These are phyloP conservation scores for Trissoscelio sp. DNA, from an alignment of 2,888 invertebrate genomes.

Conservation along the genomic window DNA sequence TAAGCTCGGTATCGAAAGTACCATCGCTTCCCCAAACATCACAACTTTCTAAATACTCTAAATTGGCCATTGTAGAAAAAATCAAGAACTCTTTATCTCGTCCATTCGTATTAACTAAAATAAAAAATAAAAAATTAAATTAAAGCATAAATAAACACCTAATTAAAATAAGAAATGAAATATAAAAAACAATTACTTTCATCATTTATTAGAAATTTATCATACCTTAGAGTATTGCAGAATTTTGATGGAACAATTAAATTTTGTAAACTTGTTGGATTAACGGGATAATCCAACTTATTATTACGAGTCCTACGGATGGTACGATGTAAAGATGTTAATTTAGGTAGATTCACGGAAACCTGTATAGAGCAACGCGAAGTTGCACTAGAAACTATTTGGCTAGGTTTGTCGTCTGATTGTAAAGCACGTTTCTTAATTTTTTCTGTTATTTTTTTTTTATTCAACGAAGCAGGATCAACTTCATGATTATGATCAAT, in stretches of 20 bases:
- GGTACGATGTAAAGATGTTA: neutral
- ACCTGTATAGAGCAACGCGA: neutral
- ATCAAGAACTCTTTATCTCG: neutral
- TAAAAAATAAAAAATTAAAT: too few relatives aligned
- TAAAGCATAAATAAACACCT: neutral
- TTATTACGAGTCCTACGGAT: neutral
- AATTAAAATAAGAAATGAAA: neutral
- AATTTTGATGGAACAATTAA: neutral
- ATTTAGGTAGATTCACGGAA: neutral
- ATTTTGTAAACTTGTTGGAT: neutral
- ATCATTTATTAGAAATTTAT: constrained; percentile 9
- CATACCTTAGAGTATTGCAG: neutral
- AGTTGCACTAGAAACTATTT: constrained; percentile 5
- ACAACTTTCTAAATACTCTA: neutral
- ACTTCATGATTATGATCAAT: constrained; percentile 6
- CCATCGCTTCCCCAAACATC: neutral
- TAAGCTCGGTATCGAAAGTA: constrained; percentile 6
- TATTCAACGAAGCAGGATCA: neutral
- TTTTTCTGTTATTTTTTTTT: neutral
- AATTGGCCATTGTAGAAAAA: neutral
- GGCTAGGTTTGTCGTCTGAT: constrained; percentile 9
- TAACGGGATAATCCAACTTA: neutral
- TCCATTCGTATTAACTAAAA: neutral
- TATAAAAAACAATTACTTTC: constrained; percentile 2
- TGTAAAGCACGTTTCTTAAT: neutral